A percentile compares a stretch with the other conserved stretches of the same genome.
phyloP scores from a whole-genome alignment of 2,113 vertebrate genomes.

The Clarias magur region DNA sequence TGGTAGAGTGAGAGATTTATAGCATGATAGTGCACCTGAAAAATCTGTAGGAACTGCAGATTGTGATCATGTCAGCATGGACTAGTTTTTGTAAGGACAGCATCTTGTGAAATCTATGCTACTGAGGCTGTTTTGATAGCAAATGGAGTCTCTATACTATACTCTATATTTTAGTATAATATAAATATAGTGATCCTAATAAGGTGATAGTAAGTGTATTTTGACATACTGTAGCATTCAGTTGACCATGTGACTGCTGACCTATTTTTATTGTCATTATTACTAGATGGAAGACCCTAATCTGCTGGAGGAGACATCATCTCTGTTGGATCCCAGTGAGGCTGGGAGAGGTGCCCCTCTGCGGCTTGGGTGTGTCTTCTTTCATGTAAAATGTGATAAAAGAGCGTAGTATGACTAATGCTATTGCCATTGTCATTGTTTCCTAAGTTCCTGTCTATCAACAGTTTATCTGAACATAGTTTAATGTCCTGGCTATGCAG shows the following conservation, averaged over 20 bases:
- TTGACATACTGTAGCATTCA: constrained; percentile 30
- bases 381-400: neutral
- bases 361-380: constrained; percentile 83
- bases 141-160: neutral
- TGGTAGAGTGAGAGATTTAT: neutral
- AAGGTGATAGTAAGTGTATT: neutral
- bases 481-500: constrained; percentile 62
- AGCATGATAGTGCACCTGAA: neutral
- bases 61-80: neutral
- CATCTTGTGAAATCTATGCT: neutral
- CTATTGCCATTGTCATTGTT: neutral
- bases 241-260: constrained; percentile 81
- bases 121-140: neutral
- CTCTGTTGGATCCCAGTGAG: constrained; percentile 92
- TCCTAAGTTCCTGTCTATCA: neutral
- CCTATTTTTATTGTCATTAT: constrained; percentile 84
- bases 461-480: neutral
- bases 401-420: neutral
- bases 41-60: neutral
- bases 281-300: constrained; percentile 99
- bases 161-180: too few species aligned
- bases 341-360: constrained; percentile 88
- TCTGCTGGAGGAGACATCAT: constrained; percentile 95
- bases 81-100: neutral
- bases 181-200: too few species aligned